A percentile compares a stretch with the other conserved stretches of the same genome.
These are phyloP conservation scores for Athene noctua DNA, from an alignment of 2,113 vertebrate species.

Conservation along the genomic window DNA sequence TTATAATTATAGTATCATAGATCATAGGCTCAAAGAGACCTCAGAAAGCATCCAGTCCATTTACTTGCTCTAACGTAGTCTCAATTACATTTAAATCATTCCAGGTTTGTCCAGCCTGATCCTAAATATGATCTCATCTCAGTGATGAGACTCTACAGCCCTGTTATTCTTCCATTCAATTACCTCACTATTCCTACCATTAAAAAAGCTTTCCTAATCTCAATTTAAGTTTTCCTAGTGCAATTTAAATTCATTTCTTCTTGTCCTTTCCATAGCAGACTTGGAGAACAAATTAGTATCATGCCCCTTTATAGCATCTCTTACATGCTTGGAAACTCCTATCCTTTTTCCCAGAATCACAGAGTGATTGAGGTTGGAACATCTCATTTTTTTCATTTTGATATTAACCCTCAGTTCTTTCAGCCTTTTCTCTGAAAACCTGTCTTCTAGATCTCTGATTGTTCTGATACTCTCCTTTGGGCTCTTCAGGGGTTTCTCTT, in stretches of 20 bases:
- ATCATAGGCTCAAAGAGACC: slow-evolving; percentile 7
- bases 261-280: not conserved
- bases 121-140: slow-evolving; percentile 29
- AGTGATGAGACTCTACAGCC: not conserved
- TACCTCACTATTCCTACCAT: not conserved
- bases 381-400: not conserved
- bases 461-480: not conserved
- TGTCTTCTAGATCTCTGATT: not conserved
- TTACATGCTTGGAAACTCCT: not conserved
- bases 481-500: not conserved
- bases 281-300: not conserved
- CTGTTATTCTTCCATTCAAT: slow-evolving; percentile 3
- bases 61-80: not conserved
- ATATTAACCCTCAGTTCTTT: not conserved
- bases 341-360: not conserved
- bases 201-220: slow-evolving; percentile 16
- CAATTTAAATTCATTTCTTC: not conserved
- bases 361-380: not conserved
- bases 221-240: not conserved
- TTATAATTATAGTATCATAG: slow-evolving; percentile 10
- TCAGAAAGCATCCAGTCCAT: slow-evolving; percentile 25
- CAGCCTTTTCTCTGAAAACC: not conserved
- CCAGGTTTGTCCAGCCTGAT: slow-evolving; percentile 12
- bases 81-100: slow-evolving; percentile 29
- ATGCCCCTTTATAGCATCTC: not conserved